These are phyloP conservation scores for Ibycter americanus DNA, from an alignment of 2,797 vertebrate genomes.

Conservation along the genomic window DNA sequence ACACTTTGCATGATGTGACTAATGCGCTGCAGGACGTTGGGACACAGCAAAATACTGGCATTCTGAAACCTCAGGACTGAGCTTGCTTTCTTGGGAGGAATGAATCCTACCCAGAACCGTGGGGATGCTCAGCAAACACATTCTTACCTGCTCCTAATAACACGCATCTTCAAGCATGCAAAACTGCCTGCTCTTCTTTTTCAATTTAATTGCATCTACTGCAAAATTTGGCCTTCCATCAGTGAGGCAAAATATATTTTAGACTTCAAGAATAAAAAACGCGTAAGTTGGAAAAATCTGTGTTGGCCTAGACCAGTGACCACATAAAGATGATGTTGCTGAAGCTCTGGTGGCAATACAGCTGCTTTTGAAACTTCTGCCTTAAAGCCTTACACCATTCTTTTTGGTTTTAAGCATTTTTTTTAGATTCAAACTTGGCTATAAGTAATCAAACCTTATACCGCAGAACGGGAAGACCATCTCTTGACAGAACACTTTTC, in stretches of 20 bases:
- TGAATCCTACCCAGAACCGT: not conserved
- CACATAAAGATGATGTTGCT: not conserved
- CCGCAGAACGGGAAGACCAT: not conserved
- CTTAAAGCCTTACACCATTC: not conserved
- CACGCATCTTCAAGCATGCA: not conserved
- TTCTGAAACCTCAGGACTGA: not conserved
- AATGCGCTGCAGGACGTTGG: not conserved
- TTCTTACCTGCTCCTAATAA: not conserved
- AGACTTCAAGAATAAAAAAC: not conserved
- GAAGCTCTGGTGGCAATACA: not conserved
- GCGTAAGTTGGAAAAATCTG: not conserved
- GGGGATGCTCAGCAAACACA: not conserved
- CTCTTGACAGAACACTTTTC: not conserved
- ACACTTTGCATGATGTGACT: not conserved
- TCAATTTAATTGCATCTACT: not conserved
- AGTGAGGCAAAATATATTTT: not conserved
- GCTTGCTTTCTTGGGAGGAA: fast-evolving
- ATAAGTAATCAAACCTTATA: not conserved
- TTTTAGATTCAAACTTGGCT: not conserved
- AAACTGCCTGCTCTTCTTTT: not conserved
- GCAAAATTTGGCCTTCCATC: not conserved
- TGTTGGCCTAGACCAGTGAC: not conserved
- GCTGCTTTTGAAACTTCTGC: not conserved
- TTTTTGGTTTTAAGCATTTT: not conserved
- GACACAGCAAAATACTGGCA: not conserved